phyloP scores from a whole-genome alignment of 2,113 vertebrate species.

The Aviceda subcristata region DNA sequence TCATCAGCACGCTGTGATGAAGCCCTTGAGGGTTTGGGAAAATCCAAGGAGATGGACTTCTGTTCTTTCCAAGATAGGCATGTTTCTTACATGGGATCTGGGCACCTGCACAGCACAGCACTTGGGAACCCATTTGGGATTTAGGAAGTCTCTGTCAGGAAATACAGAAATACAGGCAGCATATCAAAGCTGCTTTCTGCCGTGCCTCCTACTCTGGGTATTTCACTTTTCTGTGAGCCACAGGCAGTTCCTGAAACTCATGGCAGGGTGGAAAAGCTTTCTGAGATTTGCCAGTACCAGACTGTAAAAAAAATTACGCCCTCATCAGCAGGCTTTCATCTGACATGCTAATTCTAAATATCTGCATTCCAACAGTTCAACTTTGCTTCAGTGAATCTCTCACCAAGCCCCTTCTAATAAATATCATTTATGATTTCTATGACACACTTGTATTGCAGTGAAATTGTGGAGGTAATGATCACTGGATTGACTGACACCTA shows the following conservation, averaged over 20 bases:
- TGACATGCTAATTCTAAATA: not conserved
- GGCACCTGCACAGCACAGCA: not conserved
- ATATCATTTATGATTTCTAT: constrained; percentile 6
- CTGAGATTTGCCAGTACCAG: not conserved
- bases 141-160: not conserved
- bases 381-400: not conserved
- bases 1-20: accelerated
- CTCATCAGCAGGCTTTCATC: not conserved
- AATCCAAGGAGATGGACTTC: not conserved
- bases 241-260: not conserved
- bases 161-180: not conserved
- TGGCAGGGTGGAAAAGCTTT: not conserved
- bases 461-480: not conserved
- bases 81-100: not conserved
- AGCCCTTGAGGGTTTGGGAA: not conserved
- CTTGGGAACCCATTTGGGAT: not conserved
- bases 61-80: not conserved
- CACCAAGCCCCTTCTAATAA: not conserved
- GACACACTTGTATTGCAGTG: not conserved
- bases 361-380: not conserved
- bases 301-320: not conserved
- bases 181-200: not conserved
- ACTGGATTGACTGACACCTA: not conserved
- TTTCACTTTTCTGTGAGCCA: not conserved
- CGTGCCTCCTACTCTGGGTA: not conserved